phyloP scores from a whole-genome alignment of 1,140 invertebrate species.

The Drosophila rhopaloa region DNA sequence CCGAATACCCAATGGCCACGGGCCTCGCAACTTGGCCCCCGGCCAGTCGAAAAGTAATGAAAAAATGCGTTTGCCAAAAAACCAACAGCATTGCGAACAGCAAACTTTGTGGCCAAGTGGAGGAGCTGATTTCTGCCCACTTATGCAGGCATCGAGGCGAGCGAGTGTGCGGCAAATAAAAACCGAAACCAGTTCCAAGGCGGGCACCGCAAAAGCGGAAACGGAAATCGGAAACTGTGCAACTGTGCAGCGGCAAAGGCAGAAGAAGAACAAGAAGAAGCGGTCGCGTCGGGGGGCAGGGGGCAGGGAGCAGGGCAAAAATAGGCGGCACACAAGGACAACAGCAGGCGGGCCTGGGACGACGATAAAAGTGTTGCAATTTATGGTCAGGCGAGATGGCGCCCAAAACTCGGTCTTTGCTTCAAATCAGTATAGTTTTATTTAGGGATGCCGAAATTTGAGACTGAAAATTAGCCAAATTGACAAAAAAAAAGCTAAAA shows the following conservation, averaged over 20 bases:
- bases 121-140: constrained; percentile 71
- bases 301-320: constrained; percentile 42
- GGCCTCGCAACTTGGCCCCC: constrained; percentile 54
- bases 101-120: constrained; percentile 63
- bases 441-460: neutral
- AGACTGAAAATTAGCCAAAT: neutral
- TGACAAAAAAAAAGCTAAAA: neutral
- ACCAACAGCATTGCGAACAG: constrained; percentile 18
- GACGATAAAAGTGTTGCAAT: constrained; percentile 81
- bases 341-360: constrained; percentile 54
- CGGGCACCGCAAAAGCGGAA: constrained; percentile 75
- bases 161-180: constrained; percentile 72
- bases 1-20: constrained; percentile 14
- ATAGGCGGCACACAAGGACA: constrained; percentile 70
- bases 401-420: constrained; percentile 35
- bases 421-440: constrained; percentile 16
- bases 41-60: constrained; percentile 77
- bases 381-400: constrained; percentile 75
- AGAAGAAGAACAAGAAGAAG: constrained; percentile 8
- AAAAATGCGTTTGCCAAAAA: constrained; percentile 82
- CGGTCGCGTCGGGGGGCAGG: neutral
- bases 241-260: constrained; percentile 64
- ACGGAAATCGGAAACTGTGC: constrained; percentile 80
- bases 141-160: constrained; percentile 73
- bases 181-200: constrained; percentile 74